Evolutionary conservation across 2,888 invertebrate genomes (phyloP), one percentile per base, ranked within the genome.

Genomic region (Charanyca ferruginea): DNA sequence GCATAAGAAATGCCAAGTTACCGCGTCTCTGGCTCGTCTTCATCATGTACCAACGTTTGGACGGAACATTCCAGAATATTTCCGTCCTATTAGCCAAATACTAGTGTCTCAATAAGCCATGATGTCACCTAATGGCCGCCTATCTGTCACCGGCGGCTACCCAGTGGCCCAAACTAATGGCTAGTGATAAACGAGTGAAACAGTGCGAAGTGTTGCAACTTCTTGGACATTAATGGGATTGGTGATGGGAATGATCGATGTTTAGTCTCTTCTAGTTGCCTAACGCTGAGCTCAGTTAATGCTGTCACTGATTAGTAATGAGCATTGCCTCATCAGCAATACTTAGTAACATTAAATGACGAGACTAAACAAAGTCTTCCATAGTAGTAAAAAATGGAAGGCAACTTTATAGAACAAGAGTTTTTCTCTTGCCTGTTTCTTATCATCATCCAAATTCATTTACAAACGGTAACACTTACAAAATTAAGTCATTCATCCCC

Each of bases 101-200:
- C 25, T 28, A 42, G 51, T 55, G 53, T 61, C 64, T 65, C 55
- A 59, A 62, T 60, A 57, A 61, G 58, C 35, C 48, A 67, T 73
- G 77, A 82, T 53, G 70, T 82, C 80, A 82, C 64, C 64, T 82
- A 80, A 80, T 77, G 66, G 59, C 25, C n/a, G 59, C 8, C 48
- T 18, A 41, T 35, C 51, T 60, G 65, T 69, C 73, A 54, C 62
- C 58, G 35, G 41, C 49, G 63, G 66, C 54, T 65, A 62, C 23
- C 51, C 38, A 48, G 23, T 13, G 38, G 38, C 18, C 45, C 48
- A 41, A 58, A 54, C 60, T 81, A 79, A 79, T 79, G 63, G 67
- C 32, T 20, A 6, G 23, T 67, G 79, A 79, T 62, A 60, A 61
- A 69, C 59, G 58, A 49, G 16, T 38, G 2, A 35, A 22, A 38